Base-by-base conservation (phyloP, 2,888 invertebrate species). In the Xylophagus ater region DNA sequence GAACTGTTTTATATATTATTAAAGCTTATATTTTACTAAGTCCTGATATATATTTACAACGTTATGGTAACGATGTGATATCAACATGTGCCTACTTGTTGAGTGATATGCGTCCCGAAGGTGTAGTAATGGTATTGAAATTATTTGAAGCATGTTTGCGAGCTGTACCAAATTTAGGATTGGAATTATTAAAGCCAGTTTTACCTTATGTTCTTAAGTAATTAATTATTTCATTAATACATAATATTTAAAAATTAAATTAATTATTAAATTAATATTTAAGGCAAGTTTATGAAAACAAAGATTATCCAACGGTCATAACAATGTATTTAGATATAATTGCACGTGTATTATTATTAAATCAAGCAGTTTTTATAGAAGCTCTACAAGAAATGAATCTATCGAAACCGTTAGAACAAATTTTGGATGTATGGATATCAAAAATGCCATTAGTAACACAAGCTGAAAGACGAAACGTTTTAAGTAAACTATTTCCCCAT, bases 21-120 rank as follows among this genome's bases (percentile, higher is more conserved):
- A 78, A 85, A 60, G 84, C 82, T 1, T 88, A 90, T 59, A 72
- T 87, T 0, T 62, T 89, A n/a, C 65, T 92, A 9, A 81, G 80
- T 46, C 85, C 88, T 0, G 77, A 82, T 53, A 74, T 81, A 49
- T 86, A 85, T 56, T 69, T 89, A 42, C 68, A 76, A 49, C 76
- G 74, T 7, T 76, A 80, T 43, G 87, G 88, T 1, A 69, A 70
- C 10, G 71, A 72, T 34, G 73, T 92, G 45, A 74, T 87, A 47
- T 68, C 73, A 2, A 69, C 79, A 9, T 71, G 88, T 44, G 76
- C 76, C 47, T 75, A 76, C 37, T 68, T 89, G 60, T 67, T 92
- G 47, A 71, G 76, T 13, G 92, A 93, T 58, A 74, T 92, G 67
- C 70, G 78, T 41, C 66, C 73, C 3, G 83, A 86, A 54, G 85